Evolutionary conservation across 2,797 vertebrate genomes (phyloP).

Genomic region (Hydrocynus forskahlii): DNA sequence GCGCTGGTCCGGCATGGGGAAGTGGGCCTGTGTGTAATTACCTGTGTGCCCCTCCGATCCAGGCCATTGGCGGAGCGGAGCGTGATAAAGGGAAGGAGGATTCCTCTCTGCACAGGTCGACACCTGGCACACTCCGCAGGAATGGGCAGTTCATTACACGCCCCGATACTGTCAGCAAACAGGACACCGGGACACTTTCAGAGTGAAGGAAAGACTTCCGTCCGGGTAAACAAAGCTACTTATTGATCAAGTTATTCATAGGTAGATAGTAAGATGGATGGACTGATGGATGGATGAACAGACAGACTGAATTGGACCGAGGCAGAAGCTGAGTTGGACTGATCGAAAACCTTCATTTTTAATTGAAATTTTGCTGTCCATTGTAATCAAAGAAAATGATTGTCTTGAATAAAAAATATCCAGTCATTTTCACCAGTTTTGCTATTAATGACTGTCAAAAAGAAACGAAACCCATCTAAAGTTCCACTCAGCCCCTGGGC

Average conservation of each 20-base stretch:
- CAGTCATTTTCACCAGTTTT: no score
- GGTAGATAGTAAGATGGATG: constrained; percentile 32
- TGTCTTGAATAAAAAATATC: no score
- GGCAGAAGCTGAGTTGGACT: no score
- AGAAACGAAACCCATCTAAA: no score
- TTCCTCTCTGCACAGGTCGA: constrained; percentile 13
- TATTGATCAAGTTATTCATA: background rate
- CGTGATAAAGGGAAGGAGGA: constrained; percentile 36
- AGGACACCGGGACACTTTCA: background rate
- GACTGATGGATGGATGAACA: background rate
- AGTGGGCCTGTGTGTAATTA: constrained; percentile 28
- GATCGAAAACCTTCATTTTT: background rate
- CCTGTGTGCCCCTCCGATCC: constrained; percentile 49
- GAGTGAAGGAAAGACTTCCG: constrained; percentile 36
- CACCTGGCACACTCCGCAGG: constrained; percentile 16
- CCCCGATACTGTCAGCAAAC: constrained; percentile 14
- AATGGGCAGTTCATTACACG: constrained; percentile 63
- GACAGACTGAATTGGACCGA: constrained; percentile 57
- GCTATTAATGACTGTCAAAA: no score
- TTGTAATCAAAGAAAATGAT: background rate
- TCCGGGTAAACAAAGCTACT: constrained; percentile 37
- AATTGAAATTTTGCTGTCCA: background rate
- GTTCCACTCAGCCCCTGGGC: no score
- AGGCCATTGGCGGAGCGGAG: constrained; percentile 31
- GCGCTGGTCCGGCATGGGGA: background rate